Evolutionary conservation across 2,113 vertebrate genomes (phyloP).

Genomic region (Crotalus helleri): DNA sequence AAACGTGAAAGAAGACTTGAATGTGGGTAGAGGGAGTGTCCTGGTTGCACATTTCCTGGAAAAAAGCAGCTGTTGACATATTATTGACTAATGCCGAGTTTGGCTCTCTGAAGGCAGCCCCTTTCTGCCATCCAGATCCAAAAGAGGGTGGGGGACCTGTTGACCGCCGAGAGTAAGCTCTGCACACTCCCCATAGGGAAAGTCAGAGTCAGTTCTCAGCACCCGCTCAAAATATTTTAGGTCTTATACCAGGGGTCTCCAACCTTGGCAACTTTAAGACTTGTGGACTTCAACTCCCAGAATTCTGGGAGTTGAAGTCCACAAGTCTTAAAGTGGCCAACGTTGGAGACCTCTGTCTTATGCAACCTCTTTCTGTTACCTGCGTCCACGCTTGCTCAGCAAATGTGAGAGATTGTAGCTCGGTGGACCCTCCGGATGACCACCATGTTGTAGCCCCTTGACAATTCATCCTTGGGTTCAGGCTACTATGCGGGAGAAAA

Average conservation of each 20-base stretch:
- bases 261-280: fast-evolving
- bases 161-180: background rate
- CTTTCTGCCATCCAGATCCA: conserved; percentile 34
- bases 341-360: background rate
- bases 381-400: background rate
- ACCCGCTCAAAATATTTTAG: background rate
- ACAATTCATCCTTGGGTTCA: background rate
- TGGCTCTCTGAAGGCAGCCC: background rate
- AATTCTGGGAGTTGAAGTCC: too few species aligned
- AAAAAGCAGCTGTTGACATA: conserved; percentile 50
- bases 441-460: background rate
- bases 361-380: background rate
- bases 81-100: conserved; percentile 51
- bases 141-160: conserved; percentile 20
- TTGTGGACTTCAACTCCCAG: too few species aligned
- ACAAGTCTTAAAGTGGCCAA: too few species aligned
- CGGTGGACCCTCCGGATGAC: background rate
- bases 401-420: background rate
- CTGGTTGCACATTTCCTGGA: conserved; percentile 65
- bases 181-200: background rate
- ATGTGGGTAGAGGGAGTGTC: conserved; percentile 62
- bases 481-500: background rate
- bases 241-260: background rate
- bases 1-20: conserved; percentile 42
- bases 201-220: background rate